Base-by-base conservation (phyloP, 2,113 vertebrate species). In the Lutjanus erythropterus region DNA sequence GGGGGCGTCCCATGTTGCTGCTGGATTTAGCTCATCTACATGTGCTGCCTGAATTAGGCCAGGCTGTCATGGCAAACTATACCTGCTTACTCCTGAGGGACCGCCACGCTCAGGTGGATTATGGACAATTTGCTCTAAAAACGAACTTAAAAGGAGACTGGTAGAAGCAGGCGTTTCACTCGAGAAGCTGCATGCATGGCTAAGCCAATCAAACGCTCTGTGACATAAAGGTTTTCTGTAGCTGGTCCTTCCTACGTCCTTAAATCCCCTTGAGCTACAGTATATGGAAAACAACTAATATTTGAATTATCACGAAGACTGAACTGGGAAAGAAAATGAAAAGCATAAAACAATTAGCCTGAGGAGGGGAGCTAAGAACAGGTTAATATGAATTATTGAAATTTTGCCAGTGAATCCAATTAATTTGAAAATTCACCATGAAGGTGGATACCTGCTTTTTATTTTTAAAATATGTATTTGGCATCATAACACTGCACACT, bases 11-110 rank as follows among this genome's bases (percentile, higher is more conserved):
- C 65, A 69, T 71, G 83, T 65, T 83, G 21, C 76, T 70, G 84
- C 78, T 83, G 78, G 83, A 91, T 90, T 89, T 85, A 84, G 78
- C 84, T 86, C 89, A 73, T 88, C 69, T 85, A 85, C 59, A 75
- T 75, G 60, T 50, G 67, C 64, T 72, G 84, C 87, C 84, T 84
- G 85, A 89, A 90, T 86, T 83, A 88, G 85, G 73, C 81, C 91
- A 91, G 77, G 81, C 88, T 93, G 91, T 89, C 74, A 81, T 67
- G 50, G 60, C 62, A 78, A 60, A 88, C 72, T 62, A 35, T 87
- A 72, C 83, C 71, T 84, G 78, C 76, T 70, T 70, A 55, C 55
- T 89, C 88, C 66, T 11, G 41, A 60, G 74, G 49, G 72, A 80
- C 71, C 41, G 52, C 85, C 70, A 52, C 9, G 33, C 85, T 82